phyloP scores from a whole-genome alignment of 2,888 invertebrate species.

The Thecophora atra region DNA sequence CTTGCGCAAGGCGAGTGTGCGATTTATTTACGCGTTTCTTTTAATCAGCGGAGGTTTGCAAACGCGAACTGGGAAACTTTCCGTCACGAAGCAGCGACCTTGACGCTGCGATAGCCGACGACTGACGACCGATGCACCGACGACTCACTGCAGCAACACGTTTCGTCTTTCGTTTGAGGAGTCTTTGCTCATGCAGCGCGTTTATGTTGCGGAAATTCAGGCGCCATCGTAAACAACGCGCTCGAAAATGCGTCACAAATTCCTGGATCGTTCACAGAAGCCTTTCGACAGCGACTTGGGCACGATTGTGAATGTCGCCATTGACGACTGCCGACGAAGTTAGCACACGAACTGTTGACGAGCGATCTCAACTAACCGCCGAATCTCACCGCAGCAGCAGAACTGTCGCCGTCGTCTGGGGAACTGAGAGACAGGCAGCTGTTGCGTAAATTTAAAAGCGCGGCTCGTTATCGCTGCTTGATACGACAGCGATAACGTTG shows the following conservation, averaged over 20 bases:
- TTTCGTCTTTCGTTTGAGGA: too few species aligned
- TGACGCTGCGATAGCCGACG: too few species aligned
- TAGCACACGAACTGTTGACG: constrained; percentile 4
- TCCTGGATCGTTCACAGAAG: background rate
- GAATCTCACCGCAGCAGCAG: constrained; percentile 8
- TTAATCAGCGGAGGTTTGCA: too few species aligned
- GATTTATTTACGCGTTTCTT: background rate
- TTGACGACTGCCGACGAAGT: background rate
- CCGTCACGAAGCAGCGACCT: too few species aligned
- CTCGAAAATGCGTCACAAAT: too few species aligned
- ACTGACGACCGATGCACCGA: too few species aligned
- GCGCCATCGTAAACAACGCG: too few species aligned
- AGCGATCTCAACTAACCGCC: constrained; percentile 1
- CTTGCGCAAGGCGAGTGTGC: background rate
- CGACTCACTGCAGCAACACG: too few species aligned
- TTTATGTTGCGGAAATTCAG: too few species aligned
- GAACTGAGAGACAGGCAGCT: constrained; percentile 7
- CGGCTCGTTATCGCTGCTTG: constrained; percentile 9
- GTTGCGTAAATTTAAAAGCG: background rate
- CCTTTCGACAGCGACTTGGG: background rate
- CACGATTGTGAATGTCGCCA: background rate
- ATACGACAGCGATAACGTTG: background rate
- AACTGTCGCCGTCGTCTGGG: constrained; percentile 12
- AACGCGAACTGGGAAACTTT: background rate
- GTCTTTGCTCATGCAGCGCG: too few species aligned